Evolutionary conservation across 2,888 invertebrate genomes (phyloP), one percentile per base, ranked within the genome.

Genomic region (Andrena bicolor): DNA sequence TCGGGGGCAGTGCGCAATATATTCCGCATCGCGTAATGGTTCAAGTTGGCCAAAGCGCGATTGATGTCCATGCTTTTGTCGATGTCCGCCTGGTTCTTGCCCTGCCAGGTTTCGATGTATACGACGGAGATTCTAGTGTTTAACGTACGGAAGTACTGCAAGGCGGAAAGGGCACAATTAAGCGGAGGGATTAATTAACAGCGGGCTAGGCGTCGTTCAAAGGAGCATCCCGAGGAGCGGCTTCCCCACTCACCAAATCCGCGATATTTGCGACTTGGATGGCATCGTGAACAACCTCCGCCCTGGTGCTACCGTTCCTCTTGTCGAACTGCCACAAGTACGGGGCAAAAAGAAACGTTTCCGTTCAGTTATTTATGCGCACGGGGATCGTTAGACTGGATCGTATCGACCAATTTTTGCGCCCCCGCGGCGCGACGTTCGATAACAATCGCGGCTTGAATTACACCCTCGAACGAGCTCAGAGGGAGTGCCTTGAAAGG

Each of bases 251-350:
- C 92, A 98, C 98, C 96, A 99, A 95, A 95, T 99, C 99, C 82
- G 99, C 98, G 93, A 99, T 98, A 94, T 99, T 99, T 88, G 99
- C 98, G 89, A 99, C 98, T 96, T 99, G 98, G 94, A 99, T 97
- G 86, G 98, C 98, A 94, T 99, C 99, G 94, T 98, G 98, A 90
- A 99, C 97, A 87, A 98, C 97, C 93, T 98, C 97, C 20, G 97
- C 96, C 85, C 98, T 95, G 71, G 97, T 97, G 94, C 98, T 98
- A 84, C 98, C 98, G 94, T 98, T 98, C 80, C 98, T 95, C 92
- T 97, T 97, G 91, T 98, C 98, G 94, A 98, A 98, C 96, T 96
- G 93, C 23, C 10, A 56, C 92, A 58, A 26, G 76, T 7, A 48
- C 7, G 20, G 49, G 23, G 51, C 41, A 41, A 16, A 41, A 41